Evolutionary conservation across 30 jellyfish, hydroid and myxozoan genomes (phyloP).

Genomic region (Cassiopea andromeda): DNA sequence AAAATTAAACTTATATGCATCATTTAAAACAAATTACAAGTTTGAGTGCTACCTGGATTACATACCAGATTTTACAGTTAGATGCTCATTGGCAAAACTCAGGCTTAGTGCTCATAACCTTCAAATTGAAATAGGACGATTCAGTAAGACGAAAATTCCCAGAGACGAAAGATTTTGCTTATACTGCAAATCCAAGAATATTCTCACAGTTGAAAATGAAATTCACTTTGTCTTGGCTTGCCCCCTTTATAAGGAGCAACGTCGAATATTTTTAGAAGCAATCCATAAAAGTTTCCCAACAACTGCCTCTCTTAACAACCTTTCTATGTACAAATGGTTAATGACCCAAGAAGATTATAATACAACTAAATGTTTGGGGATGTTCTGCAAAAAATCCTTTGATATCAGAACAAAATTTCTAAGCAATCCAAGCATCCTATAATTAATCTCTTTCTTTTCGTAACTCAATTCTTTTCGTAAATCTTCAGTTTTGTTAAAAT

Average conservation of each 20-base stretch:
- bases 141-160: constrained; percentile 37
- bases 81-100: constrained; percentile 34
- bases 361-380: too few species aligned
- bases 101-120: constrained; percentile 37
- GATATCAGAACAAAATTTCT: too few species aligned
- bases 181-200: constrained; percentile 20
- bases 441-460: too few species aligned
- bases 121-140: constrained; percentile 47
- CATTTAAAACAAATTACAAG: constrained; percentile 43
- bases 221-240: constrained; percentile 12
- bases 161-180: constrained; percentile 53
- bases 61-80: constrained; percentile 23
- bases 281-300: constrained; percentile 14
- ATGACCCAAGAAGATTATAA: too few species aligned
- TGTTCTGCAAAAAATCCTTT: too few species aligned
- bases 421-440: too few species aligned
- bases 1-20: constrained; percentile 14
- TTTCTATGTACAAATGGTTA: not conserved
- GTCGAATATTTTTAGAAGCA: constrained; percentile 8
- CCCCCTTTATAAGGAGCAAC: constrained; percentile 34
- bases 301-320: constrained; percentile 23
- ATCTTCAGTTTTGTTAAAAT: too few species aligned
- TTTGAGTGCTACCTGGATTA: constrained; percentile 45
- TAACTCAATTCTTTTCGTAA: too few species aligned
- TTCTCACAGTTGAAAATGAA: constrained; percentile 39